A percentile compares a stretch with the other conserved stretches of the same genome.
Evolutionary conservation across 2,797 vertebrate species (phyloP).

Genomic region (Eidolon dupreanum): DNA sequence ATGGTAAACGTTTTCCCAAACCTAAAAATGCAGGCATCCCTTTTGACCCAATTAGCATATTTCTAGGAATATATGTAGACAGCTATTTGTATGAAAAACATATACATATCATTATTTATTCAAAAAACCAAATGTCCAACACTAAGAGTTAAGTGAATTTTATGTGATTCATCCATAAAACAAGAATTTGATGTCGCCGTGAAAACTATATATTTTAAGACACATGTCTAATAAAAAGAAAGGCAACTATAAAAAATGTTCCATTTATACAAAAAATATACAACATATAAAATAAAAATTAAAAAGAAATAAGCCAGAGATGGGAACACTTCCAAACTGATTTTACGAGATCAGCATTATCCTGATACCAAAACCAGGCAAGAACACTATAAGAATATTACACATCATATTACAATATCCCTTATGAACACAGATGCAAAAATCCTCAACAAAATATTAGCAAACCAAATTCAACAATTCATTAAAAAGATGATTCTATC

Average conservation of each 20-base stretch:
- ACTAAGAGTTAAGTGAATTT: neutral
- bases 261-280: neutral
- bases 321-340: neutral
- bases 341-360: neutral
- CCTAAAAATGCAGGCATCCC: neutral
- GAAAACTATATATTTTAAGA: neutral
- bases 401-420: neutral
- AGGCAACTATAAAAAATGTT: neutral
- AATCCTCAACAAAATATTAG: neutral
- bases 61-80: neutral
- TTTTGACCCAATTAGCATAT: neutral
- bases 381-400: neutral
- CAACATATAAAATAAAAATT: neutral
- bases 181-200: neutral
- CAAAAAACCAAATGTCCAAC: neutral
- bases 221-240: neutral
- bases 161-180: neutral
- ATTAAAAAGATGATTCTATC: neutral
- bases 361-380: neutral
- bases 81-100: neutral
- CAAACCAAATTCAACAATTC: neutral
- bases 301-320: neutral
- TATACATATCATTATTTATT: slow-evolving; percentile 25
- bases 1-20: neutral
- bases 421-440: neutral